Conservation (phyloP, 2,797 vertebrate species). For the Hylomyscus alleni region DNA sequence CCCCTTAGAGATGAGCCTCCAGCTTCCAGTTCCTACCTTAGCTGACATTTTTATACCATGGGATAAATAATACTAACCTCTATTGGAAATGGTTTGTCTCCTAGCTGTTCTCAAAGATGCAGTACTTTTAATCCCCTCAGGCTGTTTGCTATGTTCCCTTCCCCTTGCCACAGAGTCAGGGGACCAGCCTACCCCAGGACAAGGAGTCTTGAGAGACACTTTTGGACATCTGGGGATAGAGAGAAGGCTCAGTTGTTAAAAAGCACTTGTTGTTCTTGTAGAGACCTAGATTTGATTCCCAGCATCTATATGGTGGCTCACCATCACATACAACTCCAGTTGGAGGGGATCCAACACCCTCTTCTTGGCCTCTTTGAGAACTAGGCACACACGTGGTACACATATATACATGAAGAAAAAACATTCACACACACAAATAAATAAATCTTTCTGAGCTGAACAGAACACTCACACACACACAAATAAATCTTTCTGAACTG, state of each 20-base stretch:
- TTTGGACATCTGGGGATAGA: neutral
- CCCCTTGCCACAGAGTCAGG: neutral
- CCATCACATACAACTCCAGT: neutral
- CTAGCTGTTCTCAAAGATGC: neutral
- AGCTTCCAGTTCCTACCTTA: neutral
- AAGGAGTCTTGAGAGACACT: neutral
- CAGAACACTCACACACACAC: neutral
- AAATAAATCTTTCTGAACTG: neutral
- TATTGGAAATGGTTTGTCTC: neutral
- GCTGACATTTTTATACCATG: neutral
- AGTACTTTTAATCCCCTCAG: neutral
- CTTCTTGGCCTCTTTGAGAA: slow-evolving; percentile 1
- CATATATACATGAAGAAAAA: neutral
- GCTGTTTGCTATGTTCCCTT: neutral
- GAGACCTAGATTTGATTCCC: too few species aligned
- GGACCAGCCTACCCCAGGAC: neutral
- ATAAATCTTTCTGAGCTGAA: neutral
- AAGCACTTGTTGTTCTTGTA: neutral
- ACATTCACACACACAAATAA: neutral
- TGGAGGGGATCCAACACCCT: neutral
- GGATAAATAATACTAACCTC: neutral
- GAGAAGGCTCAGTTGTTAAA: neutral
- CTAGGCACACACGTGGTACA: neutral
- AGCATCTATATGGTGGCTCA: neutral
- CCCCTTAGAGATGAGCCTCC: neutral